phyloP scores from a whole-genome alignment of 1,140 invertebrate species.

The Magallana ariakensis region DNA sequence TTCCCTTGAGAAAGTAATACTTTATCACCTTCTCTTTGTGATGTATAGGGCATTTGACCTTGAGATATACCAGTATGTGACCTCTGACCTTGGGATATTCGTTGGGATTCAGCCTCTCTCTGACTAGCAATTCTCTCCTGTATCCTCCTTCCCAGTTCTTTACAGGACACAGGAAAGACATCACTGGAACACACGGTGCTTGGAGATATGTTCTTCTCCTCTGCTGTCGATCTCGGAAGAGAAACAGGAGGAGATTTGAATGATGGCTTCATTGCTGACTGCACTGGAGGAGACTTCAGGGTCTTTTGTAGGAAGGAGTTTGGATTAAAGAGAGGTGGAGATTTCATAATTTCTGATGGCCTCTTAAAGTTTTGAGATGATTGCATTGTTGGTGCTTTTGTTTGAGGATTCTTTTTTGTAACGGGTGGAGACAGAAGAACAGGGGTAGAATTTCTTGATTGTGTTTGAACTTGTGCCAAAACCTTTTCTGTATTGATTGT shows the following conservation, averaged over 20 bases:
- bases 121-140: slow-evolving; percentile 11
- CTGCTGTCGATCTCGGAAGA: neutral
- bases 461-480: neutral
- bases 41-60: too few species aligned
- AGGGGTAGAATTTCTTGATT: neutral
- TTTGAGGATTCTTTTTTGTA: neutral
- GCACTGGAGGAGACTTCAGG: neutral
- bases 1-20: neutral
- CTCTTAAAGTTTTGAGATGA: neutral
- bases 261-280: neutral
- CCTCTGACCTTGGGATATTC: neutral
- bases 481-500: neutral
- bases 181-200: slow-evolving; percentile 27
- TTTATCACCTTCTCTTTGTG: neutral
- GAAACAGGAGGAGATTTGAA: slow-evolving; percentile 1
- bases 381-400: neutral
- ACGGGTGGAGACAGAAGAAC: neutral
- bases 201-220: neutral
- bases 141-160: neutral
- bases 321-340: neutral
- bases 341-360: slow-evolving; percentile 26
- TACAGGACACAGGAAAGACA: slow-evolving; percentile 4
- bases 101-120: slow-evolving; percentile 11
- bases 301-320: slow-evolving; percentile 4
- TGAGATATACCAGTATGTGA: too few species aligned